phyloP scores from a whole-genome alignment of 2,113 vertebrate species.

The Amphilophus citrinellus region DNA sequence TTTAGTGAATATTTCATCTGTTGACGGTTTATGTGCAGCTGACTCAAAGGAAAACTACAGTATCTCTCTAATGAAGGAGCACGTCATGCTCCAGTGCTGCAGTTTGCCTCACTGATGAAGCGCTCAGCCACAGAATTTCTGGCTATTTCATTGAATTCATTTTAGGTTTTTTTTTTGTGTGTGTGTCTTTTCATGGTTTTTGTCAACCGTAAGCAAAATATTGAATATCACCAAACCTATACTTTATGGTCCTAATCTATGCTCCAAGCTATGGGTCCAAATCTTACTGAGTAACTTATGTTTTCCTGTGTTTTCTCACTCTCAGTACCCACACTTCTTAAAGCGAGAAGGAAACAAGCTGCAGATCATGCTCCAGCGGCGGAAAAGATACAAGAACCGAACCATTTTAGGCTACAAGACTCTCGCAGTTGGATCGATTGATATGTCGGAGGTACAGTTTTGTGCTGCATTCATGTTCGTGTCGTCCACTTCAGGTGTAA shows the following conservation, averaged over 20 bases:
- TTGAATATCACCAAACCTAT: not conserved
- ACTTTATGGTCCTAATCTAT: not conserved
- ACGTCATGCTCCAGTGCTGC: rapidly evolving
- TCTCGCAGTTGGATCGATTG: slow-evolving; percentile 89
- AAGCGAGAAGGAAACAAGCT: slow-evolving; percentile 97
- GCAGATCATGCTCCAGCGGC: slow-evolving; percentile 93
- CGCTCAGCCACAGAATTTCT: too few relatives aligned
- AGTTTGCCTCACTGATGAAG: not conserved
- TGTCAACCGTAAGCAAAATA: not conserved
- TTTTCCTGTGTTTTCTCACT: not conserved
- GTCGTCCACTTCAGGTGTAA: rapidly evolving
- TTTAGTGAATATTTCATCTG: not conserved
- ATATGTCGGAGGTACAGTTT: slow-evolving; percentile 92
- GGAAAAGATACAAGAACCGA: slow-evolving; percentile 95
- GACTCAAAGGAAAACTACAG: not conserved
- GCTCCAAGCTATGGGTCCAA: not conserved
- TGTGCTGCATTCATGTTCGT: not conserved
- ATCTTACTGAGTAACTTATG: not conserved
- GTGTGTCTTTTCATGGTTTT: not conserved
- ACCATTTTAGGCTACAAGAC: slow-evolving; percentile 97
- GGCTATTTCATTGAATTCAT: not conserved
- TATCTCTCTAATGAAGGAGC: not conserved
- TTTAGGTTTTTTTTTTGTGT: not conserved
- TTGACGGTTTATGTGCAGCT: not conserved
- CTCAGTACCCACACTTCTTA: slow-evolving; percentile 94